Evolutionary conservation across 2,797 vertebrate species (phyloP).

Genomic region (Diceros bicornis): DNA sequence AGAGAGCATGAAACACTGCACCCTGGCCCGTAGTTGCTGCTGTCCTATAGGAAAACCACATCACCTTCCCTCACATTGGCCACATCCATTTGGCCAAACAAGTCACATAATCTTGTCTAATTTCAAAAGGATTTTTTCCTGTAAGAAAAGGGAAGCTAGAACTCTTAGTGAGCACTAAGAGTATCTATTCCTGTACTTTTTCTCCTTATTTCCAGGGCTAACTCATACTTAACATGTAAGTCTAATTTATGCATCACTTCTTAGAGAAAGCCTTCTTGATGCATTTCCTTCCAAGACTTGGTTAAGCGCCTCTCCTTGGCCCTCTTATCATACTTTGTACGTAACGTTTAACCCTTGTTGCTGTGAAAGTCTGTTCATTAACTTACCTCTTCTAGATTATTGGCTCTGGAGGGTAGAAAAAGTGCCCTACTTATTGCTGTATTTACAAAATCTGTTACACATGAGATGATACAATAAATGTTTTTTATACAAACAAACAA

Average conservation of each 20-base stretch:
- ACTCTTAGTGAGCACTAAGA: neutral
- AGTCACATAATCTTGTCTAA: neutral
- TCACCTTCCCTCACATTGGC: neutral
- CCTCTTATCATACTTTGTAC: neutral
- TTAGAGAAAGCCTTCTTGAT: neutral
- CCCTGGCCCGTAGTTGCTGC: neutral
- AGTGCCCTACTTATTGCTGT: neutral
- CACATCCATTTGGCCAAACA: neutral
- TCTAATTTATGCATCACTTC: neutral
- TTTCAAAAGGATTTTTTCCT: neutral
- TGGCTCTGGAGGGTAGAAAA: neutral
- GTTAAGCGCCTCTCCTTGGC: neutral
- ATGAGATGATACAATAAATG: neutral
- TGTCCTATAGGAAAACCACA: neutral
- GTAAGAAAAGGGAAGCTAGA: neutral
- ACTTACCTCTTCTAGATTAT: neutral
- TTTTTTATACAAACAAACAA: neutral
- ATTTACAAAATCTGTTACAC: neutral
- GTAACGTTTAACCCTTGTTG: neutral
- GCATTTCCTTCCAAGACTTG: neutral
- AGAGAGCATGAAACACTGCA: fast-evolving
- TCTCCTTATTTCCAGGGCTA: neutral
- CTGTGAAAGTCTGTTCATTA: neutral
- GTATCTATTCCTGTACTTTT: neutral
- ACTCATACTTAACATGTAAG: neutral